phyloP scores from a whole-genome alignment of 2,797 vertebrate species.

The Moxostoma hubbsi region DNA sequence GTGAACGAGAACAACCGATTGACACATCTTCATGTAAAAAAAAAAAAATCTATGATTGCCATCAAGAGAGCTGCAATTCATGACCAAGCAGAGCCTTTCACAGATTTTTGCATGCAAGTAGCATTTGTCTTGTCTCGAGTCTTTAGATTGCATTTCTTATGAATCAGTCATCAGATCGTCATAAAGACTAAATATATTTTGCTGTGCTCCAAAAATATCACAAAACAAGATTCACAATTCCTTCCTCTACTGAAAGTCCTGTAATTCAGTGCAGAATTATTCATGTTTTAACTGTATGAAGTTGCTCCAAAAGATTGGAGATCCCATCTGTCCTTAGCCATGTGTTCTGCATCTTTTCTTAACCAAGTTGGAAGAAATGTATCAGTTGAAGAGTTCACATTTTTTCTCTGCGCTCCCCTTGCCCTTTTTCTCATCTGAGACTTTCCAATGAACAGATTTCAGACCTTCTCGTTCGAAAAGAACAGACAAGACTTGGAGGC shows the following conservation, averaged over 20 bases:
- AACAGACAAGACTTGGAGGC: slow-evolving; percentile 44
- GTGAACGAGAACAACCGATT: no score
- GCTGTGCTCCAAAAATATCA: neutral
- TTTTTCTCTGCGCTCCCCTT: neutral
- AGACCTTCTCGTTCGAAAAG: slow-evolving; percentile 10
- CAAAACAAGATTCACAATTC: neutral
- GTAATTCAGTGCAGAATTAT: neutral
- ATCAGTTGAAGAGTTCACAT: neutral
- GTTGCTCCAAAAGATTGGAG: neutral
- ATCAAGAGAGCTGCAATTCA: neutral
- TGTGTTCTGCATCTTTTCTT: slow-evolving; percentile 14
- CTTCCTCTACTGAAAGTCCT: neutral
- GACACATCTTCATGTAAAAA: no score
- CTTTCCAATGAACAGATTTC: slow-evolving; percentile 8
- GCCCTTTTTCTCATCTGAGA: neutral
- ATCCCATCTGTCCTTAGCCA: neutral
- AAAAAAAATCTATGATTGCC: no score
- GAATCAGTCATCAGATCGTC: neutral
- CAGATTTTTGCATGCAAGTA: neutral
- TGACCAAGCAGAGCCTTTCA: neutral
- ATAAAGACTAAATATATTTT: neutral
- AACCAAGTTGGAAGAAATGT: neutral
- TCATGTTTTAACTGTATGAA: slow-evolving; percentile 21
- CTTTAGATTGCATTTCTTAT: neutral
- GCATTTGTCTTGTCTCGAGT: neutral